A percentile compares a stretch with the other conserved stretches of the same genome.
phyloP scores from a whole-genome alignment of 2,888 invertebrate species.

The Tenthredo scrophulariae region DNA sequence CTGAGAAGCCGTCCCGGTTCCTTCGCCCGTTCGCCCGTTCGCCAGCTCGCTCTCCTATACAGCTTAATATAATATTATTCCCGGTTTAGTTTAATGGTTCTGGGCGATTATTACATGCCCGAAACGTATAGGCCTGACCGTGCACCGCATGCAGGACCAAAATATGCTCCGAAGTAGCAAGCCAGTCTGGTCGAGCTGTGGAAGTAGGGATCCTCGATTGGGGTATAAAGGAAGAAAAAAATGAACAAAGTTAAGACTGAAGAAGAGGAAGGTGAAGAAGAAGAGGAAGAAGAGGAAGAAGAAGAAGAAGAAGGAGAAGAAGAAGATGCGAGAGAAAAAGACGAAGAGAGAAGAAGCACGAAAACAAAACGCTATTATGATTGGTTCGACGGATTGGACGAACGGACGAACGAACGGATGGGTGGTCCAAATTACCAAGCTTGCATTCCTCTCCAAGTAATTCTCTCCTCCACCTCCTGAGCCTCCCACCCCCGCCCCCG shows the following conservation, averaged over 20 bases:
- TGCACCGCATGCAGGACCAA: conserved; percentile 44
- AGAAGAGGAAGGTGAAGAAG: neutral
- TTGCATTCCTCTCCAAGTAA: conserved; percentile 62
- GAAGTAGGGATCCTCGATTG: conserved; percentile 37
- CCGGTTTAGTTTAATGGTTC: conserved; percentile 78
- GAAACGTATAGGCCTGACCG: conserved; percentile 57
- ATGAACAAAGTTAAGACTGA: conserved; percentile 5
- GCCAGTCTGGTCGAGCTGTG: neutral
- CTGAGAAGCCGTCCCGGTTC: conserved; percentile 72
- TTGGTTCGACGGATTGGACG: conserved; percentile 65
- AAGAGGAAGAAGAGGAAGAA: neutral
- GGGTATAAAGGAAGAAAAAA: conserved; percentile 16
- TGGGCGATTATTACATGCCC: conserved; percentile 77
- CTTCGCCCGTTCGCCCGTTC: conserved; percentile 56
- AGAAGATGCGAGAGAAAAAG: conserved; percentile 43
- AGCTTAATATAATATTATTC: conserved; percentile 78
- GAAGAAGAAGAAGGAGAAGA: neutral
- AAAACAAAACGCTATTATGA: conserved; percentile 76
- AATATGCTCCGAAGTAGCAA: conserved; percentile 22
- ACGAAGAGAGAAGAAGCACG: conserved; percentile 64
- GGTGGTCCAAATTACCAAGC: conserved; percentile 75
- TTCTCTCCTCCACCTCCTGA: conserved; percentile 33
- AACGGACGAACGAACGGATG: conserved; percentile 60
- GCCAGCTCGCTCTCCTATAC: conserved; percentile 63
- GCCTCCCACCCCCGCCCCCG: neutral